Percentiles rank a stretch among this genome's conserved stretches.
Conservation (phyloP, 2,113 vertebrate genomes). For the Podilymbus podiceps region DNA sequence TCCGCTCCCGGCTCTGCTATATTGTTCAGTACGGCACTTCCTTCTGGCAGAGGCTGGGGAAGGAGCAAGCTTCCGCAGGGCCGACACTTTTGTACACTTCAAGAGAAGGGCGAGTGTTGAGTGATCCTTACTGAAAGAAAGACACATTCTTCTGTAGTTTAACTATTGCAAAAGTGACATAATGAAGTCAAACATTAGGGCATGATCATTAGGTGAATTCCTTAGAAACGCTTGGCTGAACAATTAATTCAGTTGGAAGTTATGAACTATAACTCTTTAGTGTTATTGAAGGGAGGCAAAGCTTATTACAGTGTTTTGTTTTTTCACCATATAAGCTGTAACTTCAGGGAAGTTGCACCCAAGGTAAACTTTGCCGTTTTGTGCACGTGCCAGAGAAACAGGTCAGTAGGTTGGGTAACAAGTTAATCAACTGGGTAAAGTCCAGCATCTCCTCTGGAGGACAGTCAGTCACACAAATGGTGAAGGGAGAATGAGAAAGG, state of each 20-base stretch:
- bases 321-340: neutral
- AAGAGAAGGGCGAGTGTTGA: neutral
- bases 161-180: constrained; percentile 57
- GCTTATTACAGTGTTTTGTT: neutral
- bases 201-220: constrained; percentile 61
- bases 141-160: constrained; percentile 50
- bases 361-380: neutral
- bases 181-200: constrained; percentile 65
- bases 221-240: constrained; percentile 62
- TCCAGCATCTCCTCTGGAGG: neutral
- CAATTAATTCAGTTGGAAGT: constrained; percentile 60
- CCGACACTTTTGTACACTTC: neutral
- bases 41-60: neutral
- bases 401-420: neutral
- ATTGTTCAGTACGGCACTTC: neutral
- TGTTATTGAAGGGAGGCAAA: neutral
- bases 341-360: neutral
- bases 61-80: neutral
- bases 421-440: neutral
- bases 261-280: constrained; percentile 44
- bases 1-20: neutral
- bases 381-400: neutral
- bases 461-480: neutral
- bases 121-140: constrained; percentile 54
- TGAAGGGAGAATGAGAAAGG: neutral